Evolutionary conservation across 2,888 invertebrate genomes (phyloP).

Genomic region (Metellina segmentata): DNA sequence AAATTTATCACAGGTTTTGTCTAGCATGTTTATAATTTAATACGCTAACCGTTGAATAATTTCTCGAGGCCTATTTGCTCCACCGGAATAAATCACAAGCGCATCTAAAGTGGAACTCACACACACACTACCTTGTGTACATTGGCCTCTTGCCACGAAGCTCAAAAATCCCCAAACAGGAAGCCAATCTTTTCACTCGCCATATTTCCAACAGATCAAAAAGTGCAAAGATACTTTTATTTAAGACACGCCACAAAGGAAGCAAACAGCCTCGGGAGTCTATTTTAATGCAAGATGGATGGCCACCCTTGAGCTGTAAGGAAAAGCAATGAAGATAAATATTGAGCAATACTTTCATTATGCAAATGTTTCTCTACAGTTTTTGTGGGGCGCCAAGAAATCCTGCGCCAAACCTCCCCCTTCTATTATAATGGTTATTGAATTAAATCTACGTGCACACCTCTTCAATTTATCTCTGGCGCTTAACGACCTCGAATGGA

Average conservation of each 20-base stretch:
- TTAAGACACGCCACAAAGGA: slow-evolving; percentile 37
- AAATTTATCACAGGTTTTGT: no score
- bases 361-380: slow-evolving; percentile 57
- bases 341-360: slow-evolving; percentile 71
- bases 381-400: slow-evolving; percentile 6
- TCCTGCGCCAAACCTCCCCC: slow-evolving; percentile 11
- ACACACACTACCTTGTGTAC: not conserved
- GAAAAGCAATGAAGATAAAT: slow-evolving; percentile 70
- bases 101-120: no score
- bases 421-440: slow-evolving; percentile 63
- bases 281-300: slow-evolving; percentile 61
- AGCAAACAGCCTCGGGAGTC: not conserved
- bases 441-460: slow-evolving; percentile 62
- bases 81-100: no score
- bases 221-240: slow-evolving; percentile 18
- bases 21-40: no score
- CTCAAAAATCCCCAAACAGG: not conserved
- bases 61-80: no score
- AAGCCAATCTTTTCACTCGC: not conserved
- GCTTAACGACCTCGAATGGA: slow-evolving; percentile 50
- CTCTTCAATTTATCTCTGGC: slow-evolving; percentile 65
- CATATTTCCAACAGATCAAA: slow-evolving; percentile 11
- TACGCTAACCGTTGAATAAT: no score
- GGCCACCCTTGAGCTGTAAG: slow-evolving; percentile 16
- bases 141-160: not conserved